Percentiles rank a stretch among this genome's conserved stretches.
Evolutionary conservation across 1,140 invertebrate species (phyloP).

Genomic region (Panagrolaimus sp.): DNA sequence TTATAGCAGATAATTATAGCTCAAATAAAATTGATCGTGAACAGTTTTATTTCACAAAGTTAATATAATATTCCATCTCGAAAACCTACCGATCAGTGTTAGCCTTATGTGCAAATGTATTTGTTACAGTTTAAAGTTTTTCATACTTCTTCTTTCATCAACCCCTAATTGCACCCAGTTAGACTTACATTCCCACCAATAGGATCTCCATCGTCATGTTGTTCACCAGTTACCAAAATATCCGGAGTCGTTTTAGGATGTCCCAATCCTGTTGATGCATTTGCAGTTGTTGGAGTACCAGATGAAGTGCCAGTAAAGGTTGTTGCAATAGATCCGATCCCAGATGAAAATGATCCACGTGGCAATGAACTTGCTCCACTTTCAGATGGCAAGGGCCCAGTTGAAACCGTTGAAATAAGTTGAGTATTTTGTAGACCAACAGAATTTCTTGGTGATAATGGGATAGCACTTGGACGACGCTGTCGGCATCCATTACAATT

Average conservation of each 20-base stretch:
- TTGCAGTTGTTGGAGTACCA: background rate
- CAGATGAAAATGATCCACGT: background rate
- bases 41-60: too few relatives aligned
- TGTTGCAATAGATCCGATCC: background rate
- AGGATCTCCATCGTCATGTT: slow-evolving; percentile 50
- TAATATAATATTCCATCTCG: too few relatives aligned
- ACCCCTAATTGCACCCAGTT: too few relatives aligned
- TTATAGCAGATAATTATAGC: too few relatives aligned
- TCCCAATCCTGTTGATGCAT: background rate
- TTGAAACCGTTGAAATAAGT: slow-evolving; percentile 34
- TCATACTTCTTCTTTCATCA: too few relatives aligned
- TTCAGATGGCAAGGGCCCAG: slow-evolving; percentile 21
- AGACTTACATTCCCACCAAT: slow-evolving; percentile 52
- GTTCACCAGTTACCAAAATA: slow-evolving; percentile 52
- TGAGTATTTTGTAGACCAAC: slow-evolving; percentile 59
- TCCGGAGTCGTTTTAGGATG: slow-evolving; percentile 35
- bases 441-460: slow-evolving; percentile 55
- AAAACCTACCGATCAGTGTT: too few relatives aligned
- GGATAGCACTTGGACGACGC: slow-evolving; percentile 55
- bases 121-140: too few relatives aligned
- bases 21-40: too few relatives aligned
- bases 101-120: too few relatives aligned
- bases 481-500: slow-evolving; percentile 70
- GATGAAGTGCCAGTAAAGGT: background rate
- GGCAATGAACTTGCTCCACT: slow-evolving; percentile 14